Evolutionary conservation across 2,797 vertebrate species (phyloP), one percentile per base, ranked within the genome.

Genomic region (Sandelia bainsii): DNA sequence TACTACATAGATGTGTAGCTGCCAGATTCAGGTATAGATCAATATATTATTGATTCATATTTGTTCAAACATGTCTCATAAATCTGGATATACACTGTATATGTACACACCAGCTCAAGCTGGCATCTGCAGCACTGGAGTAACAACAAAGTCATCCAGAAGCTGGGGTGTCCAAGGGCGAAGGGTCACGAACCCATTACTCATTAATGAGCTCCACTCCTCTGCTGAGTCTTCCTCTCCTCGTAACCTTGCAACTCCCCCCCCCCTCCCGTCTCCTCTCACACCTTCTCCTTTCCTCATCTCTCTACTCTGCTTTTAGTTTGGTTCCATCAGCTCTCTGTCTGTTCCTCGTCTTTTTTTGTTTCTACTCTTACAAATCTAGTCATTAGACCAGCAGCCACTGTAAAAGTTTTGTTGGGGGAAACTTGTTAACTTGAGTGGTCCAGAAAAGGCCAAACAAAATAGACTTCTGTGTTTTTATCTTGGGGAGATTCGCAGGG

Each of bases 131-230:
- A 57, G 70, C 45, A 10, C 46, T 76, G 77, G 60, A 78, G 69
- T 16, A 88, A 81, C 86, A 88, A 87, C 85, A 88, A 62, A 86
- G 87, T 81, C 84, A 77, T 76, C 58, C 58, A 82, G 77, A 69
- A 39, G 56, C 83, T 46, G 56, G 65, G 63, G 57, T 70, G 75
- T 87, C 72, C 77, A 85, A 87, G 89, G 82, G 81, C 68, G 42
- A 75, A 69, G 69, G 78, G 84, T 86, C 83, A 69, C 52, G 13
- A 59, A 72, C 27, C 83, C 82, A 83, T 90, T 88, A 86, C 83
- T 90, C 86, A 87, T 90, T 91, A 91, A 89, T 91, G 83, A 92
- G 85, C 85, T 79, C 27, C 76, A 70, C 58, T 88, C 74, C 75
- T 85, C 76, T 69, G 62, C 78, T 56, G 70, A 63, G 79, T 48